Evolutionary conservation across 2,113 vertebrate species (phyloP).

Genomic region (Thamnophis sirtalis): DNA sequence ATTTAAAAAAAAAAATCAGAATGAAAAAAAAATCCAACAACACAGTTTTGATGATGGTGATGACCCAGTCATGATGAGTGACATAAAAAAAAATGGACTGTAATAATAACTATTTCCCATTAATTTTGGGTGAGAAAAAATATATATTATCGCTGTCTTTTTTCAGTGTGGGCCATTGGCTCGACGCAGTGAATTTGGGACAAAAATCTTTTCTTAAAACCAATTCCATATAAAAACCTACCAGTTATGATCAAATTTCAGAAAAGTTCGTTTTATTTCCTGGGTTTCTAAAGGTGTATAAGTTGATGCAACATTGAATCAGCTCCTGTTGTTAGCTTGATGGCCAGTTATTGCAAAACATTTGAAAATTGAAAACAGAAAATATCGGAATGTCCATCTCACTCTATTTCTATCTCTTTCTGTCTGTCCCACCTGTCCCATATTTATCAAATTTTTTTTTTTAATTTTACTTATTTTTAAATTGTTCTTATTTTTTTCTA

Average conservation of each 20-base stretch:
- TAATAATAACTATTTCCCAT: slow-evolving; percentile 38
- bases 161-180: not conserved
- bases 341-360: not conserved
- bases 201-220: not conserved
- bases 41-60: slow-evolving; percentile 25
- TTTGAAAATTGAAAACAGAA: not conserved
- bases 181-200: not conserved
- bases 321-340: not conserved
- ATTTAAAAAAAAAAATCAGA: not conserved
- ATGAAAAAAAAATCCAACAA: not conserved
- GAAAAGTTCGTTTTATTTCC: not conserved
- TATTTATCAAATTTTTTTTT: not conserved
- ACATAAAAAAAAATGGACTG: slow-evolving; percentile 33
- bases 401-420: too few relatives aligned
- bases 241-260: not conserved
- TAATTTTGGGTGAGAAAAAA: slow-evolving; percentile 13
- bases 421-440: too few relatives aligned
- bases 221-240: not conserved
- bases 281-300: not conserved
- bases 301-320: not conserved
- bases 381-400: not conserved
- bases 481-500: not conserved
- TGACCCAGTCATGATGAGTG: slow-evolving; percentile 18
- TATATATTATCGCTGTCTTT: not conserved
- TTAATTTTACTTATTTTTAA: too few relatives aligned